Evolutionary conservation across 2,888 invertebrate genomes (phyloP), one percentile per base, ranked within the genome.

Genomic region (Notodonta dromedarius): DNA sequence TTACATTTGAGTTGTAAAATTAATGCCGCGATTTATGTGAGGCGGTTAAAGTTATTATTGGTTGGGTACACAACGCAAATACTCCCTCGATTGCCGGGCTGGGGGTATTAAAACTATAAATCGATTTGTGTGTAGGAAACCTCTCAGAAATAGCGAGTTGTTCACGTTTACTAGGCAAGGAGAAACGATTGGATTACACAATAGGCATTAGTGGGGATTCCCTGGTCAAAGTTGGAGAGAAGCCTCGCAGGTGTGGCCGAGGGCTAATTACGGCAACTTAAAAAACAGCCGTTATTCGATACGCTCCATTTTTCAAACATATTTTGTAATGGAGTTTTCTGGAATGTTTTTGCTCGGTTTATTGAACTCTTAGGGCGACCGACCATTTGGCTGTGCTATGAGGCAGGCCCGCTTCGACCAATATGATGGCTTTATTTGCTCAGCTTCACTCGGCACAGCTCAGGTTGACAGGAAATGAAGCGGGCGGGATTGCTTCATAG

Each of bases 1-100:
- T 90, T 89, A 88, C 89, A 89, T 93, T 92, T 93, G 91, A 89
- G 88, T 92, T 88, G 87, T 84, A 86, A 89, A 90, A 91, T 91
- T 92, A 92, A 92, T 90, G 87, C 88, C 77, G 73, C 84, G 86
- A 92, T 92, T 91, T 91, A 89, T 90, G 87, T 82, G 76, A 77
- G 79, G 80, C 79, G 77, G 79, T 77, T 81, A 70, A 79, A 80
- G 77, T 82, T 84, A 79, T 82, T 80, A 75, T 75, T 76, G 75
- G 77, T 63, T 70, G 51, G 67, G 70, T 70, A 76, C 72, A 76
- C 69, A 72, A 70, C 76, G 63, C 70, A 76, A 75, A 64, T 67
- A 63, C 55, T 62, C 64, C 72, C 69, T 63, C 61, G 54, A 56
- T 53, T 66, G 56, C 12, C 24, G 40, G 58, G 58, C 59, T 60